Base-by-base conservation (phyloP, 37 sponge, comb jelly and placozoan species). In the Beroe ovata region DNA sequence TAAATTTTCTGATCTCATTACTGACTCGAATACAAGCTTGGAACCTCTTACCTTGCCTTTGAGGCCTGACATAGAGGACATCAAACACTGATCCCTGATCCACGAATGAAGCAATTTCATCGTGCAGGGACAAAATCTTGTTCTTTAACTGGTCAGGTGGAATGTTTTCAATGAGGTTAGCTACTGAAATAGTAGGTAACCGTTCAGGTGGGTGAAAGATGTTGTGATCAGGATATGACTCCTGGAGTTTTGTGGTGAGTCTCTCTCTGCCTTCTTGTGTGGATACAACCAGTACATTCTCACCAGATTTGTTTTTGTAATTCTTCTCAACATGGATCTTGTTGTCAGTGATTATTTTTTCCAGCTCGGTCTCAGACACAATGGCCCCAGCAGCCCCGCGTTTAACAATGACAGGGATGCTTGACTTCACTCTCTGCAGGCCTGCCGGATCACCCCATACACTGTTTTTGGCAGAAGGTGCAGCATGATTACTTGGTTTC, bases 11-110 rank as follows among this genome's bases (percentile, higher is more conserved):
- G 63, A 61, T 16, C 6, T 61, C 28, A 25, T 61, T 61, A 16
- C 63, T 61, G 28, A 61, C 63, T 20, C 63, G 63, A 26, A 61
- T 61, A 16, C 26, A 26, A 61, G 63, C 63, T 61, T 61, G 63
- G 28, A 26, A 25, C n/a, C 28, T 61, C 3, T 25, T 61, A 3
- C 63, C 28, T 20, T 61, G 22, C 28, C 28, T 61, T 25, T 61
- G 63, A 61, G 63, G 63, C 21, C 28, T 61, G 28, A 61, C 63
- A 26, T 61, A 26, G 22, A 61, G 63, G 8, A 61, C 63, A 61
- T 20, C 22, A 61, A 61, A 61, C 3, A 25, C 28, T 20, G 22
- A 20, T 26, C 63, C 63, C n/a, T 61, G 63, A 25, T 20, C 6
- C 3, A 26, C 28, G 6, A 61, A 16, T 4, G 63, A 20, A 20